Conservation (phyloP, 30 jellyfish, hydroid and myxozoan genomes). For the Nemopilema nomurai region DNA sequence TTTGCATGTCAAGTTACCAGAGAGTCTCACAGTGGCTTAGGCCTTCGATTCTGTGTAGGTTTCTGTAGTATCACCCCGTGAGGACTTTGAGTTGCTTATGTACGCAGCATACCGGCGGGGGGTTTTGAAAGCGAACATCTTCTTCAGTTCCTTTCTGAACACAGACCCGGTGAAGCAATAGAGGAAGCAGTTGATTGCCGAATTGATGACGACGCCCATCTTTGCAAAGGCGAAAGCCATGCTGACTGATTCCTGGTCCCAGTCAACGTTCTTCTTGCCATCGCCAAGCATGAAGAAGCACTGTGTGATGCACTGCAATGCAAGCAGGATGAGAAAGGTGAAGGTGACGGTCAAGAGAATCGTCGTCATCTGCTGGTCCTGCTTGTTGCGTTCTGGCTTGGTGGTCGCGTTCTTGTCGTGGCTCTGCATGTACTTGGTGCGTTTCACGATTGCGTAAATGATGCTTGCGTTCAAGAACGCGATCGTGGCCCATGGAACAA, state of each 20-base stretch:
- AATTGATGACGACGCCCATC: slow-evolving; percentile 79
- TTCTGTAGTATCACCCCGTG: slow-evolving; percentile 50
- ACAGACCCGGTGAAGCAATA: slow-evolving; percentile 71
- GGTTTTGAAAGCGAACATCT: slow-evolving; percentile 22
- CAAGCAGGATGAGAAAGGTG: slow-evolving; percentile 81
- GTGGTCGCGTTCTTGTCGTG: slow-evolving; percentile 42
- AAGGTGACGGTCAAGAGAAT: slow-evolving; percentile 78
- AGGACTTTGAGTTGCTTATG: slow-evolving; percentile 19
- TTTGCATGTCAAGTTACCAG: no score
- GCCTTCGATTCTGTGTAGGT: slow-evolving; percentile 55
- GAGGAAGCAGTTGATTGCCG: slow-evolving; percentile 71
- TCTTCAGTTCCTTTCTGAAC: slow-evolving; percentile 51
- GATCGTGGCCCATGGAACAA: slow-evolving; percentile 86
- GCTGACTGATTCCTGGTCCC: slow-evolving; percentile 63
- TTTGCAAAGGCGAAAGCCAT: slow-evolving; percentile 67
- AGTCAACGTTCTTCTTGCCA: slow-evolving; percentile 49
- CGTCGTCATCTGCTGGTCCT: slow-evolving; percentile 86
- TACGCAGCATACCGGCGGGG: slow-evolving; percentile 4
- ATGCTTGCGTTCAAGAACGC: slow-evolving; percentile 79
- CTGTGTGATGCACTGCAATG: slow-evolving; percentile 89
- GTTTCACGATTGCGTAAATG: slow-evolving; percentile 52
- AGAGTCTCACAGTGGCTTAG: not conserved
- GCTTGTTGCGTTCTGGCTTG: slow-evolving; percentile 68
- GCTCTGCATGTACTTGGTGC: slow-evolving; percentile 63
- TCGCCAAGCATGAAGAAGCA: slow-evolving; percentile 86